Conservation (phyloP, 2,888 invertebrate species). For the Branchellion lobata region DNA sequence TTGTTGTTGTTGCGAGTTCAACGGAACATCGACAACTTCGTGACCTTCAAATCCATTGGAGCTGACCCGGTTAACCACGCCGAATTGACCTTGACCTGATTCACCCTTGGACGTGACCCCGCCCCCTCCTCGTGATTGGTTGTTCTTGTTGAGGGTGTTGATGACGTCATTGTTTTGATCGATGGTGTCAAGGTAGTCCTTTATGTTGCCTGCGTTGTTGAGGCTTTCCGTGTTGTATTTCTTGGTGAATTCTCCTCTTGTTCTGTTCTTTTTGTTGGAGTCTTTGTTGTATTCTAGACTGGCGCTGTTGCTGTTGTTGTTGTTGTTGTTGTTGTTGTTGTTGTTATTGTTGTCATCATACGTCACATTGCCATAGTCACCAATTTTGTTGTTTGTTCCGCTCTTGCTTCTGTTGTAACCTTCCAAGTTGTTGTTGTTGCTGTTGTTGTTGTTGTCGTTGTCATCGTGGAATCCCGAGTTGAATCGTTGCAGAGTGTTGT, state of each 20-base stretch:
- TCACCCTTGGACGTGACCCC: no score
- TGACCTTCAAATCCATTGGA: no score
- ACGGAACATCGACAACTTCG: no score
- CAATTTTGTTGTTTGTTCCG: background rate
- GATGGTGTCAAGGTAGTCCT: background rate
- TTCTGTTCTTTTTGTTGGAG: background rate
- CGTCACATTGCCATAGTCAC: background rate
- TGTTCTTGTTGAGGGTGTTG: no score
- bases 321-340: background rate
- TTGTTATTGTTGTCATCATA: background rate
- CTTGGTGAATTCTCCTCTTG: background rate
- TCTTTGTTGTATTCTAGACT: no score
- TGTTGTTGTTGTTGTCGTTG: background rate
- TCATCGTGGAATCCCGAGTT: background rate
- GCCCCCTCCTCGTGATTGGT: no score
- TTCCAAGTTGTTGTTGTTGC: background rate
- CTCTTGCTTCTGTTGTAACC: no score
- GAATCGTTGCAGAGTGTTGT: constrained; percentile 8
- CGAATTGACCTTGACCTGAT: no score
- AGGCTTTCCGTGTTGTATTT: constrained; percentile 2
- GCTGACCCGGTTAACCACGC: no score
- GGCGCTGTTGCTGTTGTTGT: background rate
- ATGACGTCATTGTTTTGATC: background rate
- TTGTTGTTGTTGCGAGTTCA: no score
- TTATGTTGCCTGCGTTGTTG: background rate